phyloP scores from a whole-genome alignment of 2,888 invertebrate genomes.

The Serrognathus titanus region DNA sequence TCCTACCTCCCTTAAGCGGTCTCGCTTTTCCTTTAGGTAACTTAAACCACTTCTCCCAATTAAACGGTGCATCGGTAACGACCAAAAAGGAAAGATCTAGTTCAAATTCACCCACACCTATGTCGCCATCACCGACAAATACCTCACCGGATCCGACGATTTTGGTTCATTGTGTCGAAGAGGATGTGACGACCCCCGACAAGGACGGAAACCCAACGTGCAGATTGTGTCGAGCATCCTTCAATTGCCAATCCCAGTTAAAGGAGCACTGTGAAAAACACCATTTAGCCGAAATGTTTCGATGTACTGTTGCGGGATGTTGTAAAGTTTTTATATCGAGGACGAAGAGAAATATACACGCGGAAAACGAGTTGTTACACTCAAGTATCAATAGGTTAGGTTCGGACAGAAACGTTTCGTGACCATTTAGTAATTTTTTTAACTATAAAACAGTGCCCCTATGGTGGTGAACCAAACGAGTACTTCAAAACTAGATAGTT shows the following conservation, averaged over 20 bases:
- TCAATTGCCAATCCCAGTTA: conserved; percentile 60
- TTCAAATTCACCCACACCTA: conserved; percentile 54
- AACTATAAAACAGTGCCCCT: conserved; percentile 44
- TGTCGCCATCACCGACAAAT: conserved; percentile 48
- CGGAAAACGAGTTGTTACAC: conserved; percentile 62
- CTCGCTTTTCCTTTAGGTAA: conserved; percentile 53
- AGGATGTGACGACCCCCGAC: conserved; percentile 64
- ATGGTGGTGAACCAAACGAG: conserved; percentile 40
- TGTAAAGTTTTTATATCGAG: conserved; percentile 75
- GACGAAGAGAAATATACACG: conserved; percentile 73
- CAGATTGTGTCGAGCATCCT: conserved; percentile 64
- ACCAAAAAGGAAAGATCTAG: conserved; percentile 50
- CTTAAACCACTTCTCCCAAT: conserved; percentile 46
- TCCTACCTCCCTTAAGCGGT: conserved; percentile 58
- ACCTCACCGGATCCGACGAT: conserved; percentile 31
- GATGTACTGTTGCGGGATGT: conserved; percentile 74
- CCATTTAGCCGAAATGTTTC: conserved; percentile 67
- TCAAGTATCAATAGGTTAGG: conserved; percentile 41
- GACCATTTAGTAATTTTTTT: conserved; percentile 43
- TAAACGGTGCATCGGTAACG: conserved; percentile 46
- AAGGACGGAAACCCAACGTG: conserved; percentile 67
- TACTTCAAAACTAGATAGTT: conserved; percentile 27
- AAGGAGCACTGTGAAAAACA: conserved; percentile 71
- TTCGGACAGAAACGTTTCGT: conserved; percentile 40
- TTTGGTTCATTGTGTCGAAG: conserved; percentile 62